phyloP scores from a whole-genome alignment of 2,113 vertebrate genomes.

The Sitta europaea region DNA sequence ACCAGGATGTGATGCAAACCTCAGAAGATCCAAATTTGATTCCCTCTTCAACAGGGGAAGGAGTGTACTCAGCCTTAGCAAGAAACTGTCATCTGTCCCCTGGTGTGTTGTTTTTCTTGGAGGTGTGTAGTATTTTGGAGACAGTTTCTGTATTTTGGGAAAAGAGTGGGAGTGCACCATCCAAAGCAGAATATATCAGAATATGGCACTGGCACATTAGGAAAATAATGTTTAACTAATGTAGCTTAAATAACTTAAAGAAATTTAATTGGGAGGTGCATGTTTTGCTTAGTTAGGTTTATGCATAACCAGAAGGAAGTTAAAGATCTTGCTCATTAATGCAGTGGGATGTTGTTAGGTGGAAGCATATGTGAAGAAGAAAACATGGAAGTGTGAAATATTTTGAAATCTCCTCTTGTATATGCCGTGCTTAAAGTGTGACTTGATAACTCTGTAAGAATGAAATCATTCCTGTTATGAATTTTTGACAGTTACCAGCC shows the following conservation, averaged over 20 bases:
- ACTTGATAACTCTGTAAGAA: background rate
- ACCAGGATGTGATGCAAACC: background rate
- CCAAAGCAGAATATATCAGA: background rate
- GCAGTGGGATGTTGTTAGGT: background rate
- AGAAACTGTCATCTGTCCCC: background rate
- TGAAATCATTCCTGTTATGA: background rate
- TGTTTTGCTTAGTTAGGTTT: background rate
- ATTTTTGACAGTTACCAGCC: background rate
- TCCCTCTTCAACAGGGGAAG: background rate
- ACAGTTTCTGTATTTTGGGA: background rate
- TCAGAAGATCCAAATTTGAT: background rate
- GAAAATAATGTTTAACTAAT: background rate
- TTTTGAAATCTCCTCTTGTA: background rate
- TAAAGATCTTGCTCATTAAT: background rate
- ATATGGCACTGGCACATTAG: background rate
- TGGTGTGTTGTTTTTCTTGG: background rate
- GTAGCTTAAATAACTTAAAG: background rate
- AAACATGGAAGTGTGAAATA: background rate
- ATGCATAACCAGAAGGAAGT: background rate
- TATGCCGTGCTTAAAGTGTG: background rate
- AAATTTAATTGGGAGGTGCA: background rate
- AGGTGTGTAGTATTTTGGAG: background rate
- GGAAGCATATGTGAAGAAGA: background rate
- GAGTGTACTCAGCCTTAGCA: background rate
- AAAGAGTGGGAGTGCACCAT: background rate